Base-by-base conservation (phyloP, 2,888 invertebrate species). In the Cinara cedri region DNA sequence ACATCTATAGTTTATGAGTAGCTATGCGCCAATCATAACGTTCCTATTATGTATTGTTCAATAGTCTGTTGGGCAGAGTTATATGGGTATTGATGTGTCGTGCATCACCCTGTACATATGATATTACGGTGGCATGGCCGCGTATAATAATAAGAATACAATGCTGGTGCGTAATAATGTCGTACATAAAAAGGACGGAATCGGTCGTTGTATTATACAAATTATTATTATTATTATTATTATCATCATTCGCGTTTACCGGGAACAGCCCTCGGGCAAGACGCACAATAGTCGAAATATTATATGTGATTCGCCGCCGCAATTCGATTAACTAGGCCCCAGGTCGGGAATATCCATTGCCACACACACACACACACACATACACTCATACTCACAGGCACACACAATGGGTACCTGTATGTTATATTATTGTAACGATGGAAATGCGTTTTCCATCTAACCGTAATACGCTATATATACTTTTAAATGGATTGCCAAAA, bases 261-360 rank as follows among this genome's bases (percentile, higher is more conserved):
- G n/a, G 9, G 54, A 55, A 21, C 55, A 24, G 16, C 71, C 26
- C 51, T 19, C 10, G 71, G 55, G 42, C 71, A 11, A 54, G 9
- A 8, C 42, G 46, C 65, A 65, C 65, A 65, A 21, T 54, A 42
- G 55, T 42, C 42, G 21, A 57, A 71, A 71, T 71, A 42, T 46
- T 21, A 65, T n/a, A n/a, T 55, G 42, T 16, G 24, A 71, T 55
- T 55, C 49, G 74, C 63, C 51, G 63, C 34, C 62, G 51, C 74
- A 54, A 74, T 74, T 74, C 63, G 63, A 74, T 74, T 63, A 54
- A 63, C 51, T 63, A 14, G 51, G 60, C 63, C 63, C 51, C 74
- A 51, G 74, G 63, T 74, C 51, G 51, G 63, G 55, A 71, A 71
- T 71, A 57, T 71, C 44, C 55, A 55, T 44, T 21, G 24, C 55